Evolutionary conservation across 53 echinoderm and acorn worm genomes (phyloP).

Genomic region (Temnopleurus reevesii): DNA sequence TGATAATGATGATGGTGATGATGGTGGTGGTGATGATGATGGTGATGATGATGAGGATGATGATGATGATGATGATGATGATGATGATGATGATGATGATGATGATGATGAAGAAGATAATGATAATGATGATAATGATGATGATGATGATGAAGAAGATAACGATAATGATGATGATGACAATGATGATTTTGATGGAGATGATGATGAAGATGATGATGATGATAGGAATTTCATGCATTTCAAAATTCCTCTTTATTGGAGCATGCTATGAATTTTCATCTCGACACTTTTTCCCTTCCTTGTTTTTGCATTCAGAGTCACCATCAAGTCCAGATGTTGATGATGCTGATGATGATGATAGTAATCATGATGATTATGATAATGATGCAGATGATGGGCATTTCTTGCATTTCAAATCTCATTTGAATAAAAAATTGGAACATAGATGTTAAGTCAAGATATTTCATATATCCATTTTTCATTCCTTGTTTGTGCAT

Average conservation of each 20-base stretch:
- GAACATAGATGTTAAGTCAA: too few relatives aligned
- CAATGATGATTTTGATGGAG: conserved; percentile 26
- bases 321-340: too few relatives aligned
- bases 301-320: too few relatives aligned
- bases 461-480: too few relatives aligned
- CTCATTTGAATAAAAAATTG: too few relatives aligned
- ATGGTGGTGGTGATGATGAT: background rate
- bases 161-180: background rate
- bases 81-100: background rate
- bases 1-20: background rate
- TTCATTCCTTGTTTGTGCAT: background rate
- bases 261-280: too few relatives aligned
- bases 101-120: conserved; percentile 17
- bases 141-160: background rate
- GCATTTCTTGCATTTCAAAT: too few relatives aligned
- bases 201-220: conserved; percentile 36
- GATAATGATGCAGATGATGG: too few relatives aligned
- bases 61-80: background rate
- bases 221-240: background rate
- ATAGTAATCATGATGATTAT: too few relatives aligned
- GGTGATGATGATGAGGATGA: background rate
- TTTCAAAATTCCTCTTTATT: background rate
- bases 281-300: too few relatives aligned
- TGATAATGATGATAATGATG: background rate
- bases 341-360: too few relatives aligned